Evolutionary conservation across 2,113 vertebrate species (phyloP).

Genomic region (Rhinichthys klamathensis): DNA sequence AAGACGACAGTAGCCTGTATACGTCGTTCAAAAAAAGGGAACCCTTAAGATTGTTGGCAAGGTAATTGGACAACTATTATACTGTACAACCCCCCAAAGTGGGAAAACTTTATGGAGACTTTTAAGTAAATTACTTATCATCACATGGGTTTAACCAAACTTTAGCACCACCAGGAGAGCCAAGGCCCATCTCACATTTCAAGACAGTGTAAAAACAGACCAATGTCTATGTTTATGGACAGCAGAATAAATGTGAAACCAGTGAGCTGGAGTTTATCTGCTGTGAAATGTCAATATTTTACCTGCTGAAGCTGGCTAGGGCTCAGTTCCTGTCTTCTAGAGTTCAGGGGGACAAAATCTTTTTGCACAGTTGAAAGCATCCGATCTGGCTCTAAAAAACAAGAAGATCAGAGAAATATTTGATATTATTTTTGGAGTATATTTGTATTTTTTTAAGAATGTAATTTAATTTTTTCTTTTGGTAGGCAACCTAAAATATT

Average conservation of each 20-base stretch:
- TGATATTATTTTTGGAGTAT: background rate
- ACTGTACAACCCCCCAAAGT: background rate
- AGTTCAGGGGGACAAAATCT: slow-evolving; percentile 47
- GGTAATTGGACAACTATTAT: background rate
- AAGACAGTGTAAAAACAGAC: background rate
- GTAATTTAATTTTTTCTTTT: background rate
- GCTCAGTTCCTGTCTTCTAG: slow-evolving; percentile 34
- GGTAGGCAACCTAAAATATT: background rate
- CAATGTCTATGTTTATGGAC: background rate
- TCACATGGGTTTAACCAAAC: background rate
- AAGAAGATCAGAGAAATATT: background rate
- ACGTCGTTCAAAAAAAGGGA: too few species aligned
- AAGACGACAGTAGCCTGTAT: too few species aligned
- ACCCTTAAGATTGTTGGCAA: too few species aligned
- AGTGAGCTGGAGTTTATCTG: background rate
- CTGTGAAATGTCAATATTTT: background rate
- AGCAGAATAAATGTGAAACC: background rate
- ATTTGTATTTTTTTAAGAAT: background rate
- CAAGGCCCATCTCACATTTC: background rate
- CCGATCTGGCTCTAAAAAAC: slow-evolving; percentile 42
- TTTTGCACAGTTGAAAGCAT: slow-evolving; percentile 47
- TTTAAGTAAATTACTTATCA: background rate
- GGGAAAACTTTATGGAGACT: background rate
- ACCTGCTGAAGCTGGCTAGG: slow-evolving; percentile 43
- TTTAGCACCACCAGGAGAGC: background rate